Base-by-base conservation (phyloP, 1,140 invertebrate genomes). In the Pachyrhynchus sulphureomaculatus region DNA sequence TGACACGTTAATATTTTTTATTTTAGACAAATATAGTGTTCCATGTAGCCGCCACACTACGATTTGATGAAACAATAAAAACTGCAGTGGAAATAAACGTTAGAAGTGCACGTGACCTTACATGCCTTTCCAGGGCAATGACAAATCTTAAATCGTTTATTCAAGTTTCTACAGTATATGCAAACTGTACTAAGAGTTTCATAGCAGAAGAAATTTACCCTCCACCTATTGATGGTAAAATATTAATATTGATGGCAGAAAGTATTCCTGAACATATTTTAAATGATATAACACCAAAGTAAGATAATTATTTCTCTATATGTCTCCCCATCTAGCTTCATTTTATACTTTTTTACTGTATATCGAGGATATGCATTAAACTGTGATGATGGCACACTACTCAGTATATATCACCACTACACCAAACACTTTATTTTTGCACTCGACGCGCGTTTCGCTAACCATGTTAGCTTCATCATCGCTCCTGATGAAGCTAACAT, bases 21-120 rank as follows among this genome's bases (percentile, higher is more conserved):
- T 70, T 75, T 20, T 64, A 82, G 80, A 76, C 83, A 1, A 81
- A 86, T 36, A 82, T 96, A 57, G 89, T 96, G 4, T 90, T 96
- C 74, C 93, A 97, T 72, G 90, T 87, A 15, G 94, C 92, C 0
- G 92, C 92, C 0, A 93, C 92, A 1, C 82, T 95, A 0, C 87
- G 89, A 36, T 94, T 96, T 71, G 88, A 95, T 74, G 92, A 95
- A 77, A 86, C 88, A 62, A 75, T 97, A 1, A 85, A 86, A 71
- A 68, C 78, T 23, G 80, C 84, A 0, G 78, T 84, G 1, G 80
- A 77, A 12, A 84, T 86, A 37, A 87, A 88, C 72, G 78, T 85
- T 0, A 68, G 79, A 29, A 82, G 83, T 5, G 29, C 79, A 57
- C 5, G 69, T 70, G 29, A 76, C 54, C 8, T 81, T 47, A 29